These are phyloP conservation scores for Drepana arcuata DNA, from an alignment of 1,140 invertebrate genomes.

Conservation along the genomic window DNA sequence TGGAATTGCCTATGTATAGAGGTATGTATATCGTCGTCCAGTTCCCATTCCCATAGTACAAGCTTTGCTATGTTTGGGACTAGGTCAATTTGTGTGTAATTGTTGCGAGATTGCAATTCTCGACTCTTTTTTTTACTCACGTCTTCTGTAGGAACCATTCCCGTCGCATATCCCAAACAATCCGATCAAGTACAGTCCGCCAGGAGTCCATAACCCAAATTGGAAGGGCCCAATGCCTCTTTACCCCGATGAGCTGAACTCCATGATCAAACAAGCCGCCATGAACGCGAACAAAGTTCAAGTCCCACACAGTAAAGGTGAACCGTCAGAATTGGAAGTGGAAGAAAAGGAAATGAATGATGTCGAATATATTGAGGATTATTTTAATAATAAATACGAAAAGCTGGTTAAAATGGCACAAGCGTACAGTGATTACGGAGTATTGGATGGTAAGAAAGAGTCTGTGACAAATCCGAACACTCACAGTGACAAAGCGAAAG, in stretches of 20 bases:
- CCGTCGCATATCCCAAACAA: neutral
- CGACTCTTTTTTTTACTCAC: too few relatives aligned
- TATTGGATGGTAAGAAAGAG: constrained; percentile 35
- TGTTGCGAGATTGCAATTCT: too few relatives aligned
- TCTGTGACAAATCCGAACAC: constrained; percentile 13
- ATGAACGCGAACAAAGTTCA: constrained; percentile 13
- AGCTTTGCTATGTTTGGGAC: too few relatives aligned
- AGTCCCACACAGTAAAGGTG: constrained; percentile 20
- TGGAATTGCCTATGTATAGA: too few relatives aligned
- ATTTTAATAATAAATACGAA: constrained; percentile 35
- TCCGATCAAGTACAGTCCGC: constrained; percentile 11
- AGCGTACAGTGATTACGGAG: constrained; percentile 60
- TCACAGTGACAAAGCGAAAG: constrained; percentile 1
- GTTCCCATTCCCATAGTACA: too few relatives aligned
- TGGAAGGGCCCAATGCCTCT: constrained; percentile 52
- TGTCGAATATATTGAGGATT: constrained; percentile 45
- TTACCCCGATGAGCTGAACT: constrained; percentile 42
- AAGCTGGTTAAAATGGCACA: constrained; percentile 42
- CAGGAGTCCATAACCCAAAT: constrained; percentile 29
- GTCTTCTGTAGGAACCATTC: too few relatives aligned
- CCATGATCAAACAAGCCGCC: constrained; percentile 36
- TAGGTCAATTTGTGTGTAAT: too few relatives aligned
- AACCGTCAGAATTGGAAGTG: constrained; percentile 11
- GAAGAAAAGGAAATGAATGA: constrained; percentile 25
- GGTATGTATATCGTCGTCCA: too few relatives aligned